These are phyloP conservation scores for Athene noctua DNA, from an alignment of 2,113 vertebrate species.

Conservation along the genomic window DNA sequence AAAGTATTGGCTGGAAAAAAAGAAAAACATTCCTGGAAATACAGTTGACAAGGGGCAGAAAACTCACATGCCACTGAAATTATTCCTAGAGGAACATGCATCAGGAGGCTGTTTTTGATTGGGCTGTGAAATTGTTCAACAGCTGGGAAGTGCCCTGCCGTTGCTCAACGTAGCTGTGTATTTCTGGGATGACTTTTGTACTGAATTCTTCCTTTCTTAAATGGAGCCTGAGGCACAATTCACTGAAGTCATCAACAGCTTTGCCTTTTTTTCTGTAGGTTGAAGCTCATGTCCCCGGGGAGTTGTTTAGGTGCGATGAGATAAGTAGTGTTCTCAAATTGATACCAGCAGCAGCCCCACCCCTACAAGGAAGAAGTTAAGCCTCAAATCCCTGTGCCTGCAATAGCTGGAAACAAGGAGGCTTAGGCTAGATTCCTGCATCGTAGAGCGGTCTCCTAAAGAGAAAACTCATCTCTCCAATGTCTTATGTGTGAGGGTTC, in stretches of 20 bases:
- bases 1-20: background rate
- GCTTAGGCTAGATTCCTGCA: background rate
- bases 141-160: background rate
- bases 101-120: background rate
- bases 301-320: background rate
- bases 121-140: background rate
- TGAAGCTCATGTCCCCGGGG: background rate
- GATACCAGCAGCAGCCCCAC: background rate
- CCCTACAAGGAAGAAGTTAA: background rate
- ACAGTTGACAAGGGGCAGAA: background rate
- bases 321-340: background rate
- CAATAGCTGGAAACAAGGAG: background rate
- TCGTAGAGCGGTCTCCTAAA: fast-evolving
- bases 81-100: background rate
- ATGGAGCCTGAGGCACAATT: background rate
- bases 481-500: background rate
- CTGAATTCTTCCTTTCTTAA: background rate
- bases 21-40: background rate
- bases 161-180: background rate
- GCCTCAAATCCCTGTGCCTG: background rate
- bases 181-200: background rate
- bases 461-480: background rate
- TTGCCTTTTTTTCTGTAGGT: background rate
- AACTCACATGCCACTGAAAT: background rate
- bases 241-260: background rate